Base-by-base conservation (phyloP, 2,888 invertebrate species). In the Syritta pipiens region DNA sequence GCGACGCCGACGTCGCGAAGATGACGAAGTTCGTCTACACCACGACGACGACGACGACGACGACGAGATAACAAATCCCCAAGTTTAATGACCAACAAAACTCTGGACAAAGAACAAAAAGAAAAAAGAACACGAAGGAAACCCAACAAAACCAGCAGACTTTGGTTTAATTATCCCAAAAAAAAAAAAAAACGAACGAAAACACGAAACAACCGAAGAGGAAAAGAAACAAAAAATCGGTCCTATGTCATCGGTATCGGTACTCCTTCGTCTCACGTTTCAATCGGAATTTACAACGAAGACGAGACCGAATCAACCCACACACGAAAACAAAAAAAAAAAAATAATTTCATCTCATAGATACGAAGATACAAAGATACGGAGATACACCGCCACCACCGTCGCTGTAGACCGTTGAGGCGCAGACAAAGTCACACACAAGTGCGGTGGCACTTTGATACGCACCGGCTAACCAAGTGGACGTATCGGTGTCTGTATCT, bases 201-300 rank as follows among this genome's bases (percentile, higher is more conserved):
- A 20, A 12, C 4, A 17, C n/a, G 30, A 53, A 17, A 22, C 14
- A 63, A 7, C 4, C 20, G 19, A 1, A 20, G 37, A 35, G 22
- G 10, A 26, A 26, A 14, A 14, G 19, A 57, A 7, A 48, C 48
- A 60, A 60, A 60, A 60, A 60, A 14, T 57, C 46, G 37, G 55
- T 49, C 48, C 48, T 37, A 17, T 49, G 22, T 35, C 28, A 22
- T 48, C 28, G 46, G 26, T 37, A 55, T 55, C 53, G 65, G 55
- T 35, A 19, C 46, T 67, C 55, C 65, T 59, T 28, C 24, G 49
- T 68, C 59, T 68, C 59, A 59, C 49, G 35, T 59, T 59, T 59
- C 68, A 49, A 24, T 46, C 59, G 59, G 49, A 49, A 68, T 57
- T 67, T 37, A 48, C 40, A 10, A 30, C n/a, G n/a, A 37, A 68